These are phyloP conservation scores for Rhinoptilus africanus DNA, from an alignment of 2,113 vertebrate species.

Conservation along the genomic window DNA sequence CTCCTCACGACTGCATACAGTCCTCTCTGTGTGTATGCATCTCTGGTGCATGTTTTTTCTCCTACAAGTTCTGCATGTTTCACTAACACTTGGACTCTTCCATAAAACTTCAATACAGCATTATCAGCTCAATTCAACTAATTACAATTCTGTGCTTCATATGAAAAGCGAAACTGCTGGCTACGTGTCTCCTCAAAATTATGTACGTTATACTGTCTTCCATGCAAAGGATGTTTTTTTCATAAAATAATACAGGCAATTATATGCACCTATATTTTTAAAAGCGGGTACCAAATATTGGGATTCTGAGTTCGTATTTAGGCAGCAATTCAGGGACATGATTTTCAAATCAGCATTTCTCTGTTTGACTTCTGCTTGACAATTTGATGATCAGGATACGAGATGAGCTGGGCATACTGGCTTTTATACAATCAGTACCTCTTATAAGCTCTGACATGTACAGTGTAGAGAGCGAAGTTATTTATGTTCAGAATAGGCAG, in stretches of 20 bases:
- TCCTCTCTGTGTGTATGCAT: not conserved
- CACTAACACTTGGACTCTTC: not conserved
- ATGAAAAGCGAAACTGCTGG: not conserved
- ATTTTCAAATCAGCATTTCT: constrained; percentile 5
- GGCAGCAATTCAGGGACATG: not conserved
- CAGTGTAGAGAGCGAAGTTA: not conserved
- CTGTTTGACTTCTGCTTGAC: constrained; percentile 1
- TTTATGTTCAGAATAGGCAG: not conserved
- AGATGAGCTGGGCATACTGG: not conserved
- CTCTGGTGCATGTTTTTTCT: not conserved
- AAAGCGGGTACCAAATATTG: not conserved
- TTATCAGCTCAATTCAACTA: not conserved
- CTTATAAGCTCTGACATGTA: not conserved
- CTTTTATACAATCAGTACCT: not conserved
- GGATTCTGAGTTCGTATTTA: not conserved
- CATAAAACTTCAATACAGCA: not conserved
- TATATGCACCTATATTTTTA: not conserved
- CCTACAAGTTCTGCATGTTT: not conserved
- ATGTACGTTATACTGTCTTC: not conserved
- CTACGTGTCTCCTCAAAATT: not conserved
- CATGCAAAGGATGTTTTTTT: not conserved
- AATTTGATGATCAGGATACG: not conserved
- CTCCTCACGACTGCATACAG: not conserved
- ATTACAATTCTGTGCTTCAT: not conserved
- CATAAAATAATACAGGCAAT: not conserved